These are phyloP conservation scores for Phalacrocorax aristotelis DNA, from an alignment of 2,113 vertebrate species.

Conservation along the genomic window DNA sequence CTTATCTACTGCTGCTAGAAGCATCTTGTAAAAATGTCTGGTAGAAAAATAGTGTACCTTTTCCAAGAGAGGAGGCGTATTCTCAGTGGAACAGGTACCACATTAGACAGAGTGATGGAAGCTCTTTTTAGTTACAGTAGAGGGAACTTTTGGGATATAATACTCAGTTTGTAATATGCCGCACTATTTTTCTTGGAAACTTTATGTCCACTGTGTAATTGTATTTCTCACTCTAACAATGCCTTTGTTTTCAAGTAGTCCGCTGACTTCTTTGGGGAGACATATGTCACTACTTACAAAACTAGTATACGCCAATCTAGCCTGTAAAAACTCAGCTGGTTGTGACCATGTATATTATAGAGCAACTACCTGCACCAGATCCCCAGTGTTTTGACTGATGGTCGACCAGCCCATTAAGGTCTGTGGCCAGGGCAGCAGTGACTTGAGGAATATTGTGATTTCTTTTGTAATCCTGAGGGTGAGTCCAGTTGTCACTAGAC, in stretches of 20 bases:
- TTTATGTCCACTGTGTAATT: background rate
- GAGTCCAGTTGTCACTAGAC: background rate
- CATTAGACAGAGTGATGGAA: background rate
- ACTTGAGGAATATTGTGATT: background rate
- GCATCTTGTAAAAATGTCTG: background rate
- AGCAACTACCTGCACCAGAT: background rate
- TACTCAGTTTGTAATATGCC: background rate
- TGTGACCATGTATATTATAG: background rate
- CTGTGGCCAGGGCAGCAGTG: background rate
- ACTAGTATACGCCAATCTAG: background rate
- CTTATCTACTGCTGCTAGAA: constrained; percentile 37
- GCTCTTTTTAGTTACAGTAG: background rate
- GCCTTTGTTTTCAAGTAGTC: background rate
- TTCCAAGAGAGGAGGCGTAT: background rate
- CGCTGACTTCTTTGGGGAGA: background rate
- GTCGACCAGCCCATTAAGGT: background rate
- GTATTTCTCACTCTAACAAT: background rate
- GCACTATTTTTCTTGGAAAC: background rate
- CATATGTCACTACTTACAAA: background rate
- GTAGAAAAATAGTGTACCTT: constrained; percentile 7
- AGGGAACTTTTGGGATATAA: background rate
- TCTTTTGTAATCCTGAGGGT: background rate
- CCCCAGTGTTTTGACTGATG: background rate
- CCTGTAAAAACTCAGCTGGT: background rate
- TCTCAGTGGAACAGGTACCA: background rate